Conservation (phyloP, 2,888 invertebrate genomes). For the Disparrhopalites patrizii region DNA sequence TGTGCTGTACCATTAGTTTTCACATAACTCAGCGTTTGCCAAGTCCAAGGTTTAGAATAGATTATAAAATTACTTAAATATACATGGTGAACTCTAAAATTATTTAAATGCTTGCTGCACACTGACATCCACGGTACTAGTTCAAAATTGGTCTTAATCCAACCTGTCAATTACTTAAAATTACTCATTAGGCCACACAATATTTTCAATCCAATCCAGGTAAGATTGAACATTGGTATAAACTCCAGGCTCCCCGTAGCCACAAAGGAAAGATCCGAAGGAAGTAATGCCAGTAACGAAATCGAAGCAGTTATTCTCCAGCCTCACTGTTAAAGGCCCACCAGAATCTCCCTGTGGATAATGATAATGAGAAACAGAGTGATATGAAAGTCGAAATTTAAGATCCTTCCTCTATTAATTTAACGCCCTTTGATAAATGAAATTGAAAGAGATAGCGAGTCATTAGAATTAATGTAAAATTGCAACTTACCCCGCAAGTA, state of each 20-base stretch:
- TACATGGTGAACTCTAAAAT: not conserved
- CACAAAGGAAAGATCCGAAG: constrained; percentile 41
- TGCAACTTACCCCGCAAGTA: constrained; percentile 35
- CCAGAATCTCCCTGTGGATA: constrained; percentile 32
- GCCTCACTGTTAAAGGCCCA: constrained; percentile 30
- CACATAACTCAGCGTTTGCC: too few species aligned
- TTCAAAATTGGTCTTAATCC: too few species aligned
- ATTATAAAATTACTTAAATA: not conserved
- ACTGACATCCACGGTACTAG: too few species aligned
- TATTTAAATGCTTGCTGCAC: not conserved
- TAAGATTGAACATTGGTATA: constrained; percentile 46
- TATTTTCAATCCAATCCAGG: constrained; percentile 43
- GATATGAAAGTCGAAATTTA: not conserved
- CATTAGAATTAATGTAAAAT: not conserved
- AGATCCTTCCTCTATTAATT: not conserved
- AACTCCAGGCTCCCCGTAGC: constrained; percentile 38
- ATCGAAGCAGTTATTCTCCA: constrained; percentile 27
- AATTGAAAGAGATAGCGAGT: not conserved
- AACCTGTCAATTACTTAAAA: too few species aligned
- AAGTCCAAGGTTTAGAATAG: not conserved
- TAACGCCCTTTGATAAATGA: not conserved
- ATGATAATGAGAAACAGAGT: not conserved
- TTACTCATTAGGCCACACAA: constrained; percentile 34
- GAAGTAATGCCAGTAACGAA: constrained; percentile 38
- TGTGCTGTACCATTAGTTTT: too few species aligned